Evolutionary conservation across 1,140 invertebrate species (phyloP).

Genomic region (Gyrodactylus bullatarudis): DNA sequence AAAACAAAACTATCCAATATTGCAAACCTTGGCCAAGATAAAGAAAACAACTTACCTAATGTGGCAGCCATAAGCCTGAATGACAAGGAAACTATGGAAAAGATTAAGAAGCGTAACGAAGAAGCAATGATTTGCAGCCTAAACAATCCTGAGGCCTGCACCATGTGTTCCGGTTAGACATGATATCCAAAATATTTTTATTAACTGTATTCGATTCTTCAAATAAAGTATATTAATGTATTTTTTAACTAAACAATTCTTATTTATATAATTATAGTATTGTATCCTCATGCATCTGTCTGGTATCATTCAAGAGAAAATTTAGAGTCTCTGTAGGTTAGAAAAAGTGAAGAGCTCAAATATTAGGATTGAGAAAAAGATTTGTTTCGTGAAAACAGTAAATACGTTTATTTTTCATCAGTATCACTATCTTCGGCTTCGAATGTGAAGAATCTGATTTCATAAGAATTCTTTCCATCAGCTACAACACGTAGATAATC

Average conservation of each 20-base stretch:
- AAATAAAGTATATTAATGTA: background rate
- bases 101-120: background rate
- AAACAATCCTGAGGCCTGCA: background rate
- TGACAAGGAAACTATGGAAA: background rate
- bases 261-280: background rate
- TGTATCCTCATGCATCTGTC: background rate
- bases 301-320: background rate
- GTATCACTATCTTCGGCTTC: constrained; percentile 41
- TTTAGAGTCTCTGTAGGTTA: background rate
- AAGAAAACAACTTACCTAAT: background rate
- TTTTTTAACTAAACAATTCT: background rate
- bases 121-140: background rate
- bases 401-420: constrained; percentile 4
- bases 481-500: constrained; percentile 98
- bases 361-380: too few relatives aligned
- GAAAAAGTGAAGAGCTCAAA: too few relatives aligned
- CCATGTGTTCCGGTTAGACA: background rate
- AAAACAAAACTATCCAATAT: constrained; percentile 32
- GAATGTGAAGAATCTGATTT: constrained; percentile 96
- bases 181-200: background rate
- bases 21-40: background rate
- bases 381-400: too few relatives aligned
- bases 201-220: background rate
- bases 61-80: background rate
- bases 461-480: constrained; percentile 64